Base-by-base conservation (phyloP, 1,140 invertebrate genomes). In the Rhysida immarginata region DNA sequence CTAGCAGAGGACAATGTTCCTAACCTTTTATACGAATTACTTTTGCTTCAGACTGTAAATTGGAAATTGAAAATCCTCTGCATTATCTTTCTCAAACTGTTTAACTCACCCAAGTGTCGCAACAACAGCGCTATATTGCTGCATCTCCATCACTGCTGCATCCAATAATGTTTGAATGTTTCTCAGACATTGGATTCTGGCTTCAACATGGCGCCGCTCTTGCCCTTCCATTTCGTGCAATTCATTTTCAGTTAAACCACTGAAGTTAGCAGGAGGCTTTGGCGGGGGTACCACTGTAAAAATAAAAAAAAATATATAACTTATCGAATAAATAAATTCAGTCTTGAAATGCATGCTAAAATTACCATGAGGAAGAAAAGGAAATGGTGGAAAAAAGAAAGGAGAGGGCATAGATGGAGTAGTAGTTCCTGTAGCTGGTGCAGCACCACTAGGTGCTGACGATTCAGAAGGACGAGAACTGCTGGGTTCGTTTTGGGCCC, bases 151-250 rank as follows among this genome's bases (percentile, higher is more conserved):
- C 56, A 88, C 81, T 42, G 89, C 87, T 21, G 88, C 86, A 71
- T 95, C 89, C 57, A 96, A 67, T 69, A 96, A 78, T 1, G 83
- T 74, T 69, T 87, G 83, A 59, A 96, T 89, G 71, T 95, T 89
- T 45, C 81, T 74, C 24, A 96, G 71, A 64, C 84, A 81, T 68
- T 83, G 80, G 53, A 99, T 81, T 56, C 96, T 76, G 3, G 91
- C 89, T 68, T 96, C 91, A 25, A 97, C 77, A 61, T 90, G 83
- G 63, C 82, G 77, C 61, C 93, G 75, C 61, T 91, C 81, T 56
- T 79, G 80, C 25, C 91, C 90, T 70, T 98, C 96, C 82, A 98
- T 82, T 23, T 77, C 74, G 58, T 77, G 73, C 26, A 99, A 72
- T 66, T 98, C 92, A 56, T 92, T 89, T 29, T 82, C 78, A 48